phyloP scores from a whole-genome alignment of 1,140 invertebrate genomes.

The Manduca sexta region DNA sequence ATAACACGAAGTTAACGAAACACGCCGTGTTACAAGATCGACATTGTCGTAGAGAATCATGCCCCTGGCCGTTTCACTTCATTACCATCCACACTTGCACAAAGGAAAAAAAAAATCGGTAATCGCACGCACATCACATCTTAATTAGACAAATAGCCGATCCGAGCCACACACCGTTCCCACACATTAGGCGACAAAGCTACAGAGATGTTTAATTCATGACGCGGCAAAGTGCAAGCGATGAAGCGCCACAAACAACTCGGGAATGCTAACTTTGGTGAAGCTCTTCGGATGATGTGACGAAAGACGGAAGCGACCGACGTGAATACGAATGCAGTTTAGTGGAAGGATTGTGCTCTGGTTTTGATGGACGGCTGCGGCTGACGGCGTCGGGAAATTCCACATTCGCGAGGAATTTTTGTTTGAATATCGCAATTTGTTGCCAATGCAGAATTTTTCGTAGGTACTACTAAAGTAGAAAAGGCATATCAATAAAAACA shows the following conservation, averaged over 20 bases:
- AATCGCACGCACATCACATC: neutral
- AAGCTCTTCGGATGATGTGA: conserved; percentile 29
- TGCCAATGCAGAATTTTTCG: too few relatives aligned
- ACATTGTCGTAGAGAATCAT: too few relatives aligned
- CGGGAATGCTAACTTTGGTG: conserved; percentile 43
- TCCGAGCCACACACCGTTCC: conserved; percentile 16
- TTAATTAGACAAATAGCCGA: conserved; percentile 1
- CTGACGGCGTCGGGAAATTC: too few relatives aligned
- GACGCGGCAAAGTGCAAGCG: conserved; percentile 26
- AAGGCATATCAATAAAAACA: too few relatives aligned
- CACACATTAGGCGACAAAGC: conserved; percentile 28
- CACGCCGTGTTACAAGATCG: too few relatives aligned
- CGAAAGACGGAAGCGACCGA: conserved; percentile 12
- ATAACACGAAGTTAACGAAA: too few relatives aligned
- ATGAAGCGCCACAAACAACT: conserved; percentile 24
- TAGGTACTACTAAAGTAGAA: too few relatives aligned
- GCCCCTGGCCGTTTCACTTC: neutral
- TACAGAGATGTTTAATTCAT: conserved; percentile 44
- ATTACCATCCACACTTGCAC: neutral
- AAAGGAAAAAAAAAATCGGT: neutral
- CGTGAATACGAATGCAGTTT: conserved; percentile 17
- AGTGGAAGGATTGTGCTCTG: too few relatives aligned
- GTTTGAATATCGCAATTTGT: too few relatives aligned
- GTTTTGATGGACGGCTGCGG: too few relatives aligned
- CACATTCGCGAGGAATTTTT: too few relatives aligned